phyloP scores from a whole-genome alignment of 2,888 invertebrate species.

The Ditula angustiorana region DNA sequence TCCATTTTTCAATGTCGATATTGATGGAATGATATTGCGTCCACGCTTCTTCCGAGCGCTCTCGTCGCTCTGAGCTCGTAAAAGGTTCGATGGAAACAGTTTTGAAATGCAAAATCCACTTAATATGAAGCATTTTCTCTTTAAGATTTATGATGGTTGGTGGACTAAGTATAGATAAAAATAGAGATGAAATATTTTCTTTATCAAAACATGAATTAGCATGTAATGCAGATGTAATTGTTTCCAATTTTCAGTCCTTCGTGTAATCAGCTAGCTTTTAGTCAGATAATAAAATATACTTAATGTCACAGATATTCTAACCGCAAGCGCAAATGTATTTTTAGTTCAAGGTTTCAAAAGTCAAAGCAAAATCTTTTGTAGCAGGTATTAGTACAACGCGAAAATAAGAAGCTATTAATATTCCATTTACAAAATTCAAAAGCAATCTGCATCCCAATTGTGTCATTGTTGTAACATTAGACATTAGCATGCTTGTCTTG shows the following conservation, averaged over 20 bases:
- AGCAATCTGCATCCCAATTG: not conserved
- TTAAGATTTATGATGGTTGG: too few relatives aligned
- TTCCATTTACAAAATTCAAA: not conserved
- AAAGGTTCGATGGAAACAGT: slow-evolving; percentile 19
- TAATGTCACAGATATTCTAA: too few relatives aligned
- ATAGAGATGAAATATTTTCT: too few relatives aligned
- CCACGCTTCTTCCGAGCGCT: slow-evolving; percentile 38
- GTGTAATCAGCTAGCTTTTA: too few relatives aligned
- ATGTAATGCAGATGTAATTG: too few relatives aligned
- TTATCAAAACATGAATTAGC: too few relatives aligned
- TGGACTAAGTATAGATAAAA: too few relatives aligned
- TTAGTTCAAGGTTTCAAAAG: too few relatives aligned
- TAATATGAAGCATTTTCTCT: not conserved
- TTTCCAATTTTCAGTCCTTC: too few relatives aligned
- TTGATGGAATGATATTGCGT: slow-evolving; percentile 54
- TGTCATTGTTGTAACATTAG: slow-evolving; percentile 38
- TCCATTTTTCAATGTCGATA: slow-evolving; percentile 67
- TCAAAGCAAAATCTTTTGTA: too few relatives aligned
- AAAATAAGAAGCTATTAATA: not conserved
- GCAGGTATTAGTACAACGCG: not conserved
- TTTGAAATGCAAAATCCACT: slow-evolving; percentile 14
- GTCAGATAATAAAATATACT: too few relatives aligned
- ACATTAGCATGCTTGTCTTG: not conserved
- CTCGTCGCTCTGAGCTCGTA: slow-evolving; percentile 9
- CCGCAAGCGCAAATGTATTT: too few relatives aligned